Evolutionary conservation across 53 echinoderm and acorn worm species (phyloP), one percentile per base, ranked within the genome.

Genomic region (Henricia sp.): DNA sequence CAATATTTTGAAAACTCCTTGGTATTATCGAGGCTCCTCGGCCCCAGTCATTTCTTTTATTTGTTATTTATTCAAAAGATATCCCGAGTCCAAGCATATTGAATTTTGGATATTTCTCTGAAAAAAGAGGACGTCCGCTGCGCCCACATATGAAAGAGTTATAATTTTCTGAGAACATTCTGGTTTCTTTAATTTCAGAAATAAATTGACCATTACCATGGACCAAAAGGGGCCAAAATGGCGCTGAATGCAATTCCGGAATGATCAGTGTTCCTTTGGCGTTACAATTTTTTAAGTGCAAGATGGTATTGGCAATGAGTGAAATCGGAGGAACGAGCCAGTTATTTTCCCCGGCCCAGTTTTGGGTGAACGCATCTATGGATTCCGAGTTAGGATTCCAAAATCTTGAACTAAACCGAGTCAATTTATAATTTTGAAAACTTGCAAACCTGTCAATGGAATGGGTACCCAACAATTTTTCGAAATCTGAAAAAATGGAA

Each of bases 371-470:
- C 8, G 77, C 59, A 68, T 83, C 83, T 37, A 83, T 34, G 1
- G 3, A 10, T 24, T 63, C 66, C 0, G 68, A 66, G 1, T 37
- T 10, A 2, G 83, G 83, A 36, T 68, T 43, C 65, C 66, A 83
- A 33, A 17, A 83, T 50, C 66, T 67, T 1, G 83, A 65, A 32
- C 46, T 48, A 30, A 83, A 83, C 0, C 66, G 1, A 3, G 65
- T 0, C 0, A 67, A 29, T 23, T 83, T 83, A 21, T 48, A 25
- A 30, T 77, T 77, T 14, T 6, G 26, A 6, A 1, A 44, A 33
- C 34, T 65, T 34, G 83, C 83, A 83, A 83, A 83, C 38, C 83
- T 83, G 28, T 83, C 83, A 1, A 67, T 16, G n/a, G 83, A 3
- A 50, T 83, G 68, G 0, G 52, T 59, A 0, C 83, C 67, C 83